These are phyloP conservation scores for Idaea aversata DNA, from an alignment of 2,888 invertebrate species.

Conservation along the genomic window DNA sequence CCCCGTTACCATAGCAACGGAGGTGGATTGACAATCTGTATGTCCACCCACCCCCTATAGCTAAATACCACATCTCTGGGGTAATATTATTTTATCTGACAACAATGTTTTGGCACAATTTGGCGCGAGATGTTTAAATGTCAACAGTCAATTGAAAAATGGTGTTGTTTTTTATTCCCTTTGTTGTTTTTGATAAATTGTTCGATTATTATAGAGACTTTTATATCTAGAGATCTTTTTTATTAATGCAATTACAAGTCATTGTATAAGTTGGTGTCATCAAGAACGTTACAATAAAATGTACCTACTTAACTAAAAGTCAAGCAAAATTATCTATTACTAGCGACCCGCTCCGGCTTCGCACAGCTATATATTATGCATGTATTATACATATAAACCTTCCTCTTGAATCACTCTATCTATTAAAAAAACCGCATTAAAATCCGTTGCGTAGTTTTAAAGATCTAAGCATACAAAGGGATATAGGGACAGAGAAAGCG, in stretches of 20 bases:
- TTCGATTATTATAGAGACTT: not conserved
- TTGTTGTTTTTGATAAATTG: conserved; percentile 13
- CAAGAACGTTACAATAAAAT: no score
- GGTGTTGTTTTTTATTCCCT: not conserved
- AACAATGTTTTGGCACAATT: conserved; percentile 44
- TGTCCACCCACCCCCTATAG: conserved; percentile 42
- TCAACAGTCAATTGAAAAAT: conserved; percentile 38
- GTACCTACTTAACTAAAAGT: no score
- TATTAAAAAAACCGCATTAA: no score
- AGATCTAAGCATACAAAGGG: no score
- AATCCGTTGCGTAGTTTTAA: no score
- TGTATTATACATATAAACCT: no score
- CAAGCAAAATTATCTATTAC: no score
- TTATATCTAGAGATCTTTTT: not conserved
- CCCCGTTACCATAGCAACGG: conserved; percentile 65
- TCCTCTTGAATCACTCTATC: no score
- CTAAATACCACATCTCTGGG: conserved; percentile 75
- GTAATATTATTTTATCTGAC: conserved; percentile 61
- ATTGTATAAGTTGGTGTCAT: no score
- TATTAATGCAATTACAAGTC: not conserved
- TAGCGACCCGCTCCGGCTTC: no score
- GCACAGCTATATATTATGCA: no score
- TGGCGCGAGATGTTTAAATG: conserved; percentile 43
- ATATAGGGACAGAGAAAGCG: no score
- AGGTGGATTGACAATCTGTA: conserved; percentile 62